Conservation (phyloP, 2,797 vertebrate species). For the Leptatherina wallacei region DNA sequence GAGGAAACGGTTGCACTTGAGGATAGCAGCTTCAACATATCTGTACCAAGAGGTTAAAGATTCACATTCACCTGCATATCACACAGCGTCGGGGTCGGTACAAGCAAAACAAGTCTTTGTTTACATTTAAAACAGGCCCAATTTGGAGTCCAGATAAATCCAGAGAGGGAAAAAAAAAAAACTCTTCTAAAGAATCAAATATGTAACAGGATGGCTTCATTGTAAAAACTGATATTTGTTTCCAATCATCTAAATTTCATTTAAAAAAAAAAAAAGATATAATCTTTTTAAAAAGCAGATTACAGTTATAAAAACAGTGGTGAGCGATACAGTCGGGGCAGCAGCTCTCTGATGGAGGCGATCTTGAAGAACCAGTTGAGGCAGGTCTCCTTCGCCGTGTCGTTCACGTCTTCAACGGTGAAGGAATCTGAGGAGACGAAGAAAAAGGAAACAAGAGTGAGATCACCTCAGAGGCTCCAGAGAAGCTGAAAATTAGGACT, state of each 20-base stretch:
- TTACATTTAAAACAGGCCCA: not conserved
- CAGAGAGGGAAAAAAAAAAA: not conserved
- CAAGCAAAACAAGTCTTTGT: not conserved
- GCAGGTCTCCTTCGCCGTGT: slow-evolving; percentile 97
- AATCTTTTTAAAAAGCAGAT: not conserved
- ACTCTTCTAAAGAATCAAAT: not conserved
- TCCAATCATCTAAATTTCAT: not conserved
- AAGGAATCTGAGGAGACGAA: slow-evolving; percentile 85
- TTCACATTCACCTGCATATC: not conserved
- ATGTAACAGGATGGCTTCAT: too few species aligned
- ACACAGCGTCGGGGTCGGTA: not conserved
- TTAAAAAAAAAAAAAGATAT: not conserved
- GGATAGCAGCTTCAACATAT: slow-evolving; percentile 95
- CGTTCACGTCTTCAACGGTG: slow-evolving; percentile 90
- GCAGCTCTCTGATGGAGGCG: slow-evolving; percentile 96
- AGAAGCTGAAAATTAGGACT: not conserved
- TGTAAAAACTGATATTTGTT: not conserved
- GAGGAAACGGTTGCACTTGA: slow-evolving; percentile 96
- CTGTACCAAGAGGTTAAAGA: slow-evolving; percentile 85
- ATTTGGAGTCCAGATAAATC: not conserved
- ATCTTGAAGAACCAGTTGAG: slow-evolving; percentile 99
- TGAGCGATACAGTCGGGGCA: slow-evolving; percentile 94
- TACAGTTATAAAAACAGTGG: not conserved
- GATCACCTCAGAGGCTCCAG: not conserved
- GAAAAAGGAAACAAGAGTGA: not conserved